Base-by-base conservation (phyloP, 2,888 invertebrate species). In the Volucella inanis region DNA sequence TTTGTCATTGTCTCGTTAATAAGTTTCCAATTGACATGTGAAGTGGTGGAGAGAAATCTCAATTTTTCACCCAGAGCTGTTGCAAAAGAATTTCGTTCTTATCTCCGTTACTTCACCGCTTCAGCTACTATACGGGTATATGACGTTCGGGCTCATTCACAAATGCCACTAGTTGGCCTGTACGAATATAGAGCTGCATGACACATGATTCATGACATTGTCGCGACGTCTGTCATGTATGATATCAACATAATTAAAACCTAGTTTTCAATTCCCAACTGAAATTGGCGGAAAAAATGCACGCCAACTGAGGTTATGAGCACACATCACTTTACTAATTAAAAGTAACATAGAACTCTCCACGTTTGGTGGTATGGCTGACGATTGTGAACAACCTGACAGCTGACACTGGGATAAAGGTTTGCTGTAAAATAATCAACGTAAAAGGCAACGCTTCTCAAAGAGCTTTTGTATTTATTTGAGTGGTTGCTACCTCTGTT, bases 1-100 rank as follows among this genome's bases (percentile, higher is more conserved):
- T 77, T 77, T 77, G 77, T 77, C 77, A 77, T 61, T 77, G 77
- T 77, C 77, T 61, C 61, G 47, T 70, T 77, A 70, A 77, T 77
- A 77, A 77, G 68, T 68, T 68, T 70, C 68, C 68, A 70, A 77
- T 77, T 77, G 77, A 77, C 77, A 54, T 62, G 45, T 77, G 68
- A 68, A 49, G 49, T 49, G 6, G 4, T 31, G 55, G 45, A 31
- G 68, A 38, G 55, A 59, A 70, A 62, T 77, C 61, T 68, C 76
- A 68, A 68, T 54, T 61, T 15, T 50, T 54, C 47, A 22, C 8
- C 15, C 12, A 15, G 45, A 9, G n/a, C 0, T n/a, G 45, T 11
- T 6, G n/a, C 14, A 41, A n/a, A n/a, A 39, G 22, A 70, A 47
- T 38, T 31, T 31, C 31, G 31, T 6, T 6, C 3, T n/a, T 9